phyloP scores from a whole-genome alignment of 2,113 vertebrate genomes.

The Typhlomys cinereus region DNA sequence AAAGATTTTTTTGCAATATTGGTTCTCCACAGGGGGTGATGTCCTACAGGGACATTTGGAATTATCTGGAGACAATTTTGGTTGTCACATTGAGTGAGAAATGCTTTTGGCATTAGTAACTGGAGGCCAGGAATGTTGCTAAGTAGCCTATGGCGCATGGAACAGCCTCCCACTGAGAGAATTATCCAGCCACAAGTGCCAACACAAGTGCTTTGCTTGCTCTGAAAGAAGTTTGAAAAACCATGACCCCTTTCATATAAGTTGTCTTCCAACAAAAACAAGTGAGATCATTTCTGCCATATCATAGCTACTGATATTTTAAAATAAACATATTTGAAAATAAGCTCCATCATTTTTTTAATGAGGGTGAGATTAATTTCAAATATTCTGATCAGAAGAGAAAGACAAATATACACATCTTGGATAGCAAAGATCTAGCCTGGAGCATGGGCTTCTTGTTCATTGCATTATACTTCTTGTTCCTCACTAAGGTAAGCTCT shows the following conservation, averaged over 20 bases:
- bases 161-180: background rate
- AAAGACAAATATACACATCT: too few species aligned
- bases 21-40: background rate
- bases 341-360: background rate
- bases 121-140: background rate
- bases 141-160: too few species aligned
- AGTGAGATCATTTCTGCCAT: background rate
- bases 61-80: too few species aligned
- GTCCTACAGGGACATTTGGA: background rate
- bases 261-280: too few species aligned
- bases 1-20: background rate
- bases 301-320: background rate
- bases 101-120: background rate
- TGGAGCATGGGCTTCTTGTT: too few species aligned
- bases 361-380: too few species aligned
- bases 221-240: background rate
- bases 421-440: too few species aligned
- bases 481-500: too few species aligned
- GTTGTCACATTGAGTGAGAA: background rate
- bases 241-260: background rate
- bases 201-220: too few species aligned
- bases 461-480: too few species aligned
- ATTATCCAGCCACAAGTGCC: background rate
- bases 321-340: conserved; percentile 25
- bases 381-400: too few species aligned